A percentile compares a stretch with the other conserved stretches of the same genome.
phyloP scores from a whole-genome alignment of 2,113 vertebrate species.

The Corythoichthys intestinalis region DNA sequence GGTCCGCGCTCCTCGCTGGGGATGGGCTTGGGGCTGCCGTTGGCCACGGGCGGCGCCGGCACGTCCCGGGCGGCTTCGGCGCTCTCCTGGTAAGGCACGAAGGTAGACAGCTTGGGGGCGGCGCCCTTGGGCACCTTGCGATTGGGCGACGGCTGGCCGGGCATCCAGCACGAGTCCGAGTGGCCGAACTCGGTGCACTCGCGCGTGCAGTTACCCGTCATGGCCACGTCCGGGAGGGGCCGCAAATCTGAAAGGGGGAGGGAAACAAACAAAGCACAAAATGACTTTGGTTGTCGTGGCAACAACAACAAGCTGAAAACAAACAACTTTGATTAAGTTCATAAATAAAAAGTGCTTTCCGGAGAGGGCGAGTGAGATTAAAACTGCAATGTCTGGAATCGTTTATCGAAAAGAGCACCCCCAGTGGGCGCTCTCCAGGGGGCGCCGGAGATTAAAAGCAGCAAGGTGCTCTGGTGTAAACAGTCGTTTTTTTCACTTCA shows the following conservation, averaged over 20 bases:
- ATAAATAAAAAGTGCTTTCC: neutral
- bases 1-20: slow-evolving; percentile 80
- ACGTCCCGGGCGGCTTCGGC: slow-evolving; percentile 61
- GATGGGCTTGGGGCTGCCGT: slow-evolving; percentile 88
- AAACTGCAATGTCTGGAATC: neutral
- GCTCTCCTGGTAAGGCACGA: slow-evolving; percentile 99
- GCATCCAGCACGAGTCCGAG: slow-evolving; percentile 99
- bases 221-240: slow-evolving; percentile 93
- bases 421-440: neutral
- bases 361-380: neutral
- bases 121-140: slow-evolving; percentile 81
- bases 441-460: neutral
- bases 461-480: neutral
- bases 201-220: slow-evolving; percentile 95
- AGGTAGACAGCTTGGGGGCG: slow-evolving; percentile 92
- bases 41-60: slow-evolving; percentile 85
- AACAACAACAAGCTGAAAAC: neutral
- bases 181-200: slow-evolving; percentile 98
- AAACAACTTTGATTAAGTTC: neutral
- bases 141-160: slow-evolving; percentile 88
- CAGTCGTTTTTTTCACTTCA: neutral
- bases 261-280: neutral
- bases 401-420: neutral
- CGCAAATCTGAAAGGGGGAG: slow-evolving; percentile 80
- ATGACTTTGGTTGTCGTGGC: neutral